A percentile compares a stretch with the other conserved stretches of the same genome.
These are phyloP conservation scores for Ryuthela nishihirai DNA, from an alignment of 2,888 invertebrate genomes.

Conservation along the genomic window DNA sequence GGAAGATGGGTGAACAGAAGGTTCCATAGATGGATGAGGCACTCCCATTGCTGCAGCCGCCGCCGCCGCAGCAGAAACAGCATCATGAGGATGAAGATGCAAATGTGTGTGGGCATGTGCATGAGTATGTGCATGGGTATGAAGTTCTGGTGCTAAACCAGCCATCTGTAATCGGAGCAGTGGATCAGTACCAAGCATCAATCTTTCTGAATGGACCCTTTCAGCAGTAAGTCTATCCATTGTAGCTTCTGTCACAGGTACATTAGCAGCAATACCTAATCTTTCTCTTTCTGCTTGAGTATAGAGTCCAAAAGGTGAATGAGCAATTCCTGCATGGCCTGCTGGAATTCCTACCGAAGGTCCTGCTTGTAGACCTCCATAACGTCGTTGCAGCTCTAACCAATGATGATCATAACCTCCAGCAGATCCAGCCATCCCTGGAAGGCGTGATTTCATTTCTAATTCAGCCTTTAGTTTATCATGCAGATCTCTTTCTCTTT, in stretches of 20 bases:
- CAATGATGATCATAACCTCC: conserved; percentile 60
- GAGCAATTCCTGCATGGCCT: conserved; percentile 49
- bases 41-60: conserved; percentile 41
- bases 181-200: conserved; percentile 78
- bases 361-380: conserved; percentile 39
- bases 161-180: conserved; percentile 92
- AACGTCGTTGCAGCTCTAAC: conserved; percentile 74
- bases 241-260: conserved; percentile 41
- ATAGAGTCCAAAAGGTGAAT: conserved; percentile 56
- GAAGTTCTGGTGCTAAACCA: conserved; percentile 61
- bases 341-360: conserved; percentile 48
- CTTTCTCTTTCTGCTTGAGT: conserved; percentile 80
- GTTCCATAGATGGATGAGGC: conserved; percentile 28
- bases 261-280: conserved; percentile 46
- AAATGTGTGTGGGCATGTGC: conserved; percentile 41
- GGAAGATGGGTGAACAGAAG: conserved; percentile 31
- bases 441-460: conserved; percentile 59
- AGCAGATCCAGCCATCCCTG: conserved; percentile 50
- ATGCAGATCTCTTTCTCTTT: conserved; percentile 64
- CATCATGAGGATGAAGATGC: conserved; percentile 41
- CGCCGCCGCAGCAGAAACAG: conserved; percentile 39
- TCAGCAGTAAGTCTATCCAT: conserved; percentile 45
- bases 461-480: conserved; percentile 80
- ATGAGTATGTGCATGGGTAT: conserved; percentile 42
- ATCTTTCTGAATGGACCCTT: conserved; percentile 62